Evolutionary conservation across 92 coral and sea anemone species (phyloP), one percentile per base, ranked within the genome.

Genomic region (Epizoanthus ramosus): DNA sequence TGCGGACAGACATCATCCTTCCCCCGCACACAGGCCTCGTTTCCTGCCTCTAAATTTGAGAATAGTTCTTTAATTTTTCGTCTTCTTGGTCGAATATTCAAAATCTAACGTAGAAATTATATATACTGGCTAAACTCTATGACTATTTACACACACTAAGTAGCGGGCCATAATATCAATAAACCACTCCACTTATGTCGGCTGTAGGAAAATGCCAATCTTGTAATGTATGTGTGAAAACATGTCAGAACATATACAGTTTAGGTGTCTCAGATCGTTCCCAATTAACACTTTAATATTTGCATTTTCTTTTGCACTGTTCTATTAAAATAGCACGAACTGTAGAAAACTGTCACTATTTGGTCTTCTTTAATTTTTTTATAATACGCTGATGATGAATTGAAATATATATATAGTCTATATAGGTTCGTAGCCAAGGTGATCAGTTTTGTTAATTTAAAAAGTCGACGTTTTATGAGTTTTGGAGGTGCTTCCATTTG

Each of bases 251-350:
- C 13, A 18, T 37, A 37, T 13, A 43, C 9, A 50, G 2, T 50
- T 9, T 37, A 28, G 54, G 54, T 50, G 54, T 50, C 54, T 37
- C 37, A 41, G 37, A 43, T 77, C 9, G 71, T 41, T 21, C 57
- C 16, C 50, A 41, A 77, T 61, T 77, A 77, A 53, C 71, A 77
- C 82, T 21, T 77, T 77, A 77, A 63, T 77, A 43, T 77, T 60
- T 61, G 59, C 6, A 52, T 37, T 61, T 77, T 61, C 33, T 35
- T 77, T 74, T 17, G 24, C 66, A 59, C 35, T 12, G 31, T 7
- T 28, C 35, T n/a, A 63, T 63, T 28, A 54, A 57, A 59, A 77
- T 9, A 77, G 17, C 41, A 21, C 18, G 16, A 73, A 54, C 14
- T 73, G 65, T 45, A 14, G 61, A 33, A 60, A 56, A 43, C 31